A percentile compares a stretch with the other conserved stretches of the same genome.
phyloP scores from a whole-genome alignment of 2,888 invertebrate genomes.

The Seira sanloemensis region DNA sequence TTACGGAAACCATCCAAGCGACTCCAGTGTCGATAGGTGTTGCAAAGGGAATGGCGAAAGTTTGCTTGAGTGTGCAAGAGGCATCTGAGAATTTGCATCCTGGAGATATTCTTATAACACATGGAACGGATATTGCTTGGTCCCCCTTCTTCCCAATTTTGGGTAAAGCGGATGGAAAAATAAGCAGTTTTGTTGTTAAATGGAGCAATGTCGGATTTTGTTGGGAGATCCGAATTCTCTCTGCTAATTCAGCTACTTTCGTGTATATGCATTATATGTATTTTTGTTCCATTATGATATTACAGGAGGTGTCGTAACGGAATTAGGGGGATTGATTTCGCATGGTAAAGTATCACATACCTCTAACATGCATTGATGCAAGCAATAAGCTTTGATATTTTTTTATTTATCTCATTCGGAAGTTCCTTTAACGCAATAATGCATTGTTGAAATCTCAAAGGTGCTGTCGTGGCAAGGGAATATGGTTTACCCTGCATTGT shows the following conservation, averaged over 20 bases:
- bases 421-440: too few relatives aligned
- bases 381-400: neutral
- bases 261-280: neutral
- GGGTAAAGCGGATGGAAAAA: conserved; percentile 73
- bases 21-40: conserved; percentile 71
- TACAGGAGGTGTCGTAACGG: conserved; percentile 83
- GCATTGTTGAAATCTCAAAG: too few relatives aligned
- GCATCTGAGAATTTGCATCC: conserved; percentile 69
- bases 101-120: conserved; percentile 87
- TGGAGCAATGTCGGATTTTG: neutral
- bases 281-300: neutral
- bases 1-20: conserved; percentile 66
- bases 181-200: too few relatives aligned
- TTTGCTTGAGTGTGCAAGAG: conserved; percentile 69
- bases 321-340: conserved; percentile 88
- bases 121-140: conserved; percentile 89
- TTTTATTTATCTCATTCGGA: too few relatives aligned
- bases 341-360: conserved; percentile 85
- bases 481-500: conserved; percentile 89
- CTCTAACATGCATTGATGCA: neutral
- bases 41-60: conserved; percentile 69
- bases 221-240: neutral
- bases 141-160: conserved; percentile 89
- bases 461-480: conserved; percentile 89
- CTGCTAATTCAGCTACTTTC: neutral